Conservation (phyloP, 2,888 invertebrate species). For the Antheraea yamamai region DNA sequence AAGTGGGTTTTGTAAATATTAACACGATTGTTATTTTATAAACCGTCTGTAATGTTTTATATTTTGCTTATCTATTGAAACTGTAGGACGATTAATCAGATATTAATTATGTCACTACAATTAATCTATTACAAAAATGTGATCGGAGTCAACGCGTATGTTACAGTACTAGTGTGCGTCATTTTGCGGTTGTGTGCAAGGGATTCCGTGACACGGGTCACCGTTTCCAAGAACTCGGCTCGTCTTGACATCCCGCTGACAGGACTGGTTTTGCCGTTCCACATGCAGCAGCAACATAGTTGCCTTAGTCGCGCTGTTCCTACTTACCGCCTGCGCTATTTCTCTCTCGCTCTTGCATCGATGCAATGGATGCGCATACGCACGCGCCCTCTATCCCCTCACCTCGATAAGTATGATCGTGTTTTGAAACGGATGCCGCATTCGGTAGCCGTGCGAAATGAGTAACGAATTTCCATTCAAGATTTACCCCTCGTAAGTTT, state of each 20-base stretch:
- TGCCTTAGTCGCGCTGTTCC: slow-evolving; percentile 55
- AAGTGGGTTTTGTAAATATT: too few species aligned
- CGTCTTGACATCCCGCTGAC: slow-evolving; percentile 81
- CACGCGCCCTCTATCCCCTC: slow-evolving; percentile 74
- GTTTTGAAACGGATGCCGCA: slow-evolving; percentile 65
- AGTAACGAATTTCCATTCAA: slow-evolving; percentile 70
- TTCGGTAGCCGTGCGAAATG: slow-evolving; percentile 73
- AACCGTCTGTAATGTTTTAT: not conserved
- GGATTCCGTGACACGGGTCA: slow-evolving; percentile 83
- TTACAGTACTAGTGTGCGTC: slow-evolving; percentile 35
- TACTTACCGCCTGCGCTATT: slow-evolving; percentile 37
- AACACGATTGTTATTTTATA: not conserved
- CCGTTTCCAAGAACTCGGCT: slow-evolving; percentile 79
- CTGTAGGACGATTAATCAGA: not conserved
- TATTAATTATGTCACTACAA: not conserved
- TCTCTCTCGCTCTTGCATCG: slow-evolving; percentile 48
- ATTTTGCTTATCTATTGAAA: not conserved
- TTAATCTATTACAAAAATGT: slow-evolving; percentile 3
- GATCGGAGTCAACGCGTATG: slow-evolving; percentile 10
- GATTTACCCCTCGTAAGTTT: slow-evolving; percentile 27
- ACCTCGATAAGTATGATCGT: slow-evolving; percentile 72
- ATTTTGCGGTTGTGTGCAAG: slow-evolving; percentile 65
- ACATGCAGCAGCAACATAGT: slow-evolving; percentile 72
- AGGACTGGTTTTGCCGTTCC: slow-evolving; percentile 79
- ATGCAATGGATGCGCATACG: slow-evolving; percentile 76